These are phyloP conservation scores for Epinotia demarniana DNA, from an alignment of 2,888 invertebrate species.

Conservation along the genomic window DNA sequence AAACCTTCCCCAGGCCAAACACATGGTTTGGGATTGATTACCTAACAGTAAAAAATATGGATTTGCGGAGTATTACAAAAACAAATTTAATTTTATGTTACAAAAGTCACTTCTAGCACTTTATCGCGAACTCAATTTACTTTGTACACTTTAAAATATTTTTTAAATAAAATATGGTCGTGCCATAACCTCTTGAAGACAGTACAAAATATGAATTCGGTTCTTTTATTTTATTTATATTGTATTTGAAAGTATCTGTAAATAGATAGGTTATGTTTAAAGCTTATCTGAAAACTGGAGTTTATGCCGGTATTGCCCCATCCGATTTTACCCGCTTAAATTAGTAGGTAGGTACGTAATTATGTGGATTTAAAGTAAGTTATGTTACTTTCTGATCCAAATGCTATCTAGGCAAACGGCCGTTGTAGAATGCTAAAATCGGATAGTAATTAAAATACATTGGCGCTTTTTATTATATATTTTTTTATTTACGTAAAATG, in stretches of 20 bases:
- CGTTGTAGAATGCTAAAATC: background rate
- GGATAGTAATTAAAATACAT: background rate
- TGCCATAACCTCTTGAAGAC: constrained; percentile 65
- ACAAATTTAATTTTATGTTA: too few relatives aligned
- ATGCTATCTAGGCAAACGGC: background rate
- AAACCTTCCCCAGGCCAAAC: background rate
- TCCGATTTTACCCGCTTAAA: background rate
- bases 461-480: constrained; percentile 36
- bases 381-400: background rate
- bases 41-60: background rate
- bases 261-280: constrained; percentile 63
- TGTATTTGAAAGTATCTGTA: constrained; percentile 55
- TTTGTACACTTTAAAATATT: constrained; percentile 1
- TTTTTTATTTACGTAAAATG: constrained; percentile 43
- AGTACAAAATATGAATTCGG: constrained; percentile 44
- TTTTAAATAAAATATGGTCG: constrained; percentile 47
- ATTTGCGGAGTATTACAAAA: too few relatives aligned
- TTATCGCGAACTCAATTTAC: constrained; percentile 22
- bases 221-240: constrained; percentile 50
- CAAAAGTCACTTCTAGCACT: constrained; percentile 13
- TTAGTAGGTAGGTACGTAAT: background rate
- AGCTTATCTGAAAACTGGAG: constrained; percentile 18
- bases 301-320: background rate
- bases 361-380: background rate
- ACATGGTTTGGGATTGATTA: background rate